Conservation (phyloP, 2,113 vertebrate genomes). For the Istiophorus platypterus region DNA sequence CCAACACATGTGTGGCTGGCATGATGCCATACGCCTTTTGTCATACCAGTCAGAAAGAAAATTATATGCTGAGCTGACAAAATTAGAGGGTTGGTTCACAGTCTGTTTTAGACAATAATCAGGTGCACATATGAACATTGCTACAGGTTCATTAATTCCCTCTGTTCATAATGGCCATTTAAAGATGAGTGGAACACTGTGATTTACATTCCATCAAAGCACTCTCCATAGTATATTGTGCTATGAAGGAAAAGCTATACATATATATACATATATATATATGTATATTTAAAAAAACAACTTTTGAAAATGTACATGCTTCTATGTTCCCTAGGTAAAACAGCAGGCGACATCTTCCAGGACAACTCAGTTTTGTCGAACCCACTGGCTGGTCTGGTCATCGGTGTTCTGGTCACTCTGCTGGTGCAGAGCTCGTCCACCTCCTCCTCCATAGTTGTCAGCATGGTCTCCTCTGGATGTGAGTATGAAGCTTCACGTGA, state of each 20-base stretch:
- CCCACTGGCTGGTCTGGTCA: slow-evolving; percentile 93
- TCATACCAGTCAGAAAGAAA: background rate
- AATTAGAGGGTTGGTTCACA: too few relatives aligned
- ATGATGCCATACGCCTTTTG: background rate
- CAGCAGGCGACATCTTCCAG: slow-evolving; percentile 94
- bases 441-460: slow-evolving; percentile 95
- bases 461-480: slow-evolving; percentile 97
- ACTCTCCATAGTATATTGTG: too few relatives aligned
- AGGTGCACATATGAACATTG: background rate
- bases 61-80: background rate
- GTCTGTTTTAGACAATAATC: background rate
- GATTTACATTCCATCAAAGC: too few relatives aligned
- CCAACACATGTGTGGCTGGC: background rate
- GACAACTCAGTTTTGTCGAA: slow-evolving; percentile 91
- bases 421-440: slow-evolving; percentile 98
- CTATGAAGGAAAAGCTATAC: too few relatives aligned
- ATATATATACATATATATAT: too few relatives aligned
- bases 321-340: slow-evolving; percentile 85
- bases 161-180: background rate
- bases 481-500: slow-evolving; percentile 72
- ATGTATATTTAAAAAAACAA: background rate
- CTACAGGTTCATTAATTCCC: background rate
- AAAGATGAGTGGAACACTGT: too few relatives aligned
- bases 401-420: slow-evolving; percentile 94
- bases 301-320: background rate